Percentiles rank a stretch among this genome's conserved stretches.
These are phyloP conservation scores for Nannospalax galili DNA, from an alignment of 2,113 vertebrate species.

Conservation along the genomic window DNA sequence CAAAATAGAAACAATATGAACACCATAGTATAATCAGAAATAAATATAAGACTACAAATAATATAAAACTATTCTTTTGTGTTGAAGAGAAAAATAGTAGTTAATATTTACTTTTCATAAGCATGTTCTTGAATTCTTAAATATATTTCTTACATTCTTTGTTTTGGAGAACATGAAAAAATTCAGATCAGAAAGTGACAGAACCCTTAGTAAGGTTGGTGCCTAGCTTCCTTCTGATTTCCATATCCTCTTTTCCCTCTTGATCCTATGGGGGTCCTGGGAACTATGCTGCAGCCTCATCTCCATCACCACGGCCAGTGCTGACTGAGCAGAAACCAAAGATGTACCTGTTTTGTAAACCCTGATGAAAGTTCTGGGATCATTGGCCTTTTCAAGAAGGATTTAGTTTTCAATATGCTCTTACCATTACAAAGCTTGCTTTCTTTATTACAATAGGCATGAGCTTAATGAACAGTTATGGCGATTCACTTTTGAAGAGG, in stretches of 20 bases:
- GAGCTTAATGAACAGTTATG: not conserved
- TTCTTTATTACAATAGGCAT: not conserved
- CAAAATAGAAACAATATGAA: not conserved
- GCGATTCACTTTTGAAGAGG: not conserved
- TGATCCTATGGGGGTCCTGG: not conserved
- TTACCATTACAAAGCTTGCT: not conserved
- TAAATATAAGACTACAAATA: not conserved
- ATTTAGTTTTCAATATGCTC: not conserved
- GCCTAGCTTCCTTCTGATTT: not conserved
- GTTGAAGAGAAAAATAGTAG: constrained; percentile 5
- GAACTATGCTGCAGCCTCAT: not conserved
- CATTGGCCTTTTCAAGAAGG: not conserved
- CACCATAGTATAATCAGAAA: not conserved
- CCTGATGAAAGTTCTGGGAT: not conserved
- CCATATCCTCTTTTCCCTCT: rapidly evolving
- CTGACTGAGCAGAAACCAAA: not conserved
- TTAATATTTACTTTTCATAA: constrained; percentile 38
- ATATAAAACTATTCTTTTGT: constrained; percentile 38
- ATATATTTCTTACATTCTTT: not conserved
- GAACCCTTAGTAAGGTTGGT: not conserved
- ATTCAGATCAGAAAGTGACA: not conserved
- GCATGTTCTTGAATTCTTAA: not conserved
- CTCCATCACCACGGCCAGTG: not conserved
- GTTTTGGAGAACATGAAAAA: constrained; percentile 10
- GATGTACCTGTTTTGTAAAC: not conserved